Evolutionary conservation across 2,888 invertebrate species (phyloP), one percentile per base, ranked within the genome.

Genomic region (Bellardia pandia): DNA sequence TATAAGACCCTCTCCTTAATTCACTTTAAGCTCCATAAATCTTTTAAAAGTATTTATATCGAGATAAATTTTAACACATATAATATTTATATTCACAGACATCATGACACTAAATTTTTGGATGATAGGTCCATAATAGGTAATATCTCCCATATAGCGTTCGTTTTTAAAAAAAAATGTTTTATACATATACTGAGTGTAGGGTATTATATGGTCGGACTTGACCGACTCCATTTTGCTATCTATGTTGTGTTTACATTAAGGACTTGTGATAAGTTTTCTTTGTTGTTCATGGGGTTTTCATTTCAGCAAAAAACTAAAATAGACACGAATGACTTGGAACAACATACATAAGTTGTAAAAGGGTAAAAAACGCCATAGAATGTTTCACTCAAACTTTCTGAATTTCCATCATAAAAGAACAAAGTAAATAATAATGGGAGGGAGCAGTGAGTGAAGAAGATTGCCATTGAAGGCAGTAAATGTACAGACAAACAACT

Each of bases 201-300:
- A n/a, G n/a, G n/a, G n/a, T n/a, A n/a, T n/a, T n/a, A n/a, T n/a
- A n/a, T n/a, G n/a, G n/a, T n/a, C n/a, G n/a, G n/a, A n/a, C n/a
- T n/a, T n/a, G n/a, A n/a, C n/a, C n/a, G n/a, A n/a, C n/a, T 58
- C 58, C 51, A 56, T 14, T 53, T 11, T 13, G 8, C 2, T 8
- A 30, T 7, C n/a, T n/a, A 3, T 48, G 13, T 37, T 7, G 40
- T 60, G 30, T 78, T 66, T 68, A 48, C 51, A 60, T 78, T 68
- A 74, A 84, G 74, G 66, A 76, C 85, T 75, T 85, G 33, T 69
- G 85, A 69, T 79, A 79, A 79, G 56, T 80, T 85, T 71, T 76
- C 79, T 85, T 85, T 85, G 79, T 75, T 75, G 37, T 80, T 85
- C 37, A 56, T 37, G 69, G 62, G 56, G 62, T 75, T 75, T 79